Conservation (phyloP, 2,113 vertebrate genomes). For the Paralichthys olivaceus region DNA sequence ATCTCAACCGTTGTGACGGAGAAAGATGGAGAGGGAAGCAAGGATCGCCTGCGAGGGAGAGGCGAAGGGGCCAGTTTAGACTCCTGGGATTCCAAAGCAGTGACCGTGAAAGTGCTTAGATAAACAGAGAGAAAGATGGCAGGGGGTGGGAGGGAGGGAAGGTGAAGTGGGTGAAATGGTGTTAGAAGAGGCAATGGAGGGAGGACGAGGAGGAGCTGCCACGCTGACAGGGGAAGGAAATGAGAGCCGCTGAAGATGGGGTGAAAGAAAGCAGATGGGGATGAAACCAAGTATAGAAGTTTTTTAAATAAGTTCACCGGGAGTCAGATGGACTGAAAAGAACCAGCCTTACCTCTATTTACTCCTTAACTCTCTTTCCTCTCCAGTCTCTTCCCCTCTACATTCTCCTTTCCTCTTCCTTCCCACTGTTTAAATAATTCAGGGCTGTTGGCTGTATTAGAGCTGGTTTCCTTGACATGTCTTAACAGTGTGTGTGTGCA, state of each 20-base stretch:
- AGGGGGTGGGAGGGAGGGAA: slow-evolving; percentile 14
- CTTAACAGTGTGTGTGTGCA: slow-evolving; percentile 28
- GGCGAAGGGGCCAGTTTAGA: slow-evolving; percentile 76
- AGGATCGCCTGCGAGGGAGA: slow-evolving; percentile 59
- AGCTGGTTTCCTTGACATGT: slow-evolving; percentile 61
- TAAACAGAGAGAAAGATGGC: slow-evolving; percentile 82
- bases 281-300: slow-evolving; percentile 56
- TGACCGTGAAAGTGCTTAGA: slow-evolving; percentile 89
- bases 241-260: slow-evolving; percentile 52
- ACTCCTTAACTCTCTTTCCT: slow-evolving; percentile 33
- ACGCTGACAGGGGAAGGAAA: slow-evolving; percentile 64
- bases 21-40: slow-evolving; percentile 78
- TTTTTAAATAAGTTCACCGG: slow-evolving; percentile 61
- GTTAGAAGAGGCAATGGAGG: slow-evolving; percentile 50
- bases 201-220: slow-evolving; percentile 55
- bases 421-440: slow-evolving; percentile 74
- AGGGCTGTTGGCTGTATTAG: slow-evolving; percentile 61
- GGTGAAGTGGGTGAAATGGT: slow-evolving; percentile 39
- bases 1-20: slow-evolving; percentile 80
- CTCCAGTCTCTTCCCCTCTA: slow-evolving; percentile 15
- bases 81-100: slow-evolving; percentile 86
- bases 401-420: slow-evolving; percentile 45
- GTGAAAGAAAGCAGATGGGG: slow-evolving; percentile 47
- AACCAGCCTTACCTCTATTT: slow-evolving; percentile 46
- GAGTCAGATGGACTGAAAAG: slow-evolving; percentile 41